Evolutionary conservation across 2,888 invertebrate species (phyloP), one percentile per base, ranked within the genome.

Genomic region (Nemotelus nigrinus): DNA sequence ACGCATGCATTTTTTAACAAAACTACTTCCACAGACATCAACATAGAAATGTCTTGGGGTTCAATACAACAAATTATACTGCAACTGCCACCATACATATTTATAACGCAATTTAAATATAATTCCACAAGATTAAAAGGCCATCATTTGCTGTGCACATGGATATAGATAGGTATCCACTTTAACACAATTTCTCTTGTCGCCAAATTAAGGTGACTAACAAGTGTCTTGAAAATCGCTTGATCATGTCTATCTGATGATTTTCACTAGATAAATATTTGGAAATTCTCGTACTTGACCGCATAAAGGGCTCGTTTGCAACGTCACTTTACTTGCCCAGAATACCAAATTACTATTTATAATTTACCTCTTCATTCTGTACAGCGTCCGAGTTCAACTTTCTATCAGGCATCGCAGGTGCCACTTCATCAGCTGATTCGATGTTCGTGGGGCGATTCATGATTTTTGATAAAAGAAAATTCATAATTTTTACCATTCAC

Each of bases 391-490:
- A 47, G 47, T 25, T 47, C 6, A 45, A 47, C 10, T 67, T 71
- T 6, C 39, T 53, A n/a, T 68, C 68, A 53, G n/a, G 57, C 44
- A 50, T 48, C 47, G 8, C 53, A 53, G 70, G 25, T 10, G 45
- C 76, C 64, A 79, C 78, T 80, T 78, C 78, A 72, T 81, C 81
- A 77, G 79, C 80, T 79, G 78, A 81, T 76, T 82, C 67, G 55
- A 82, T 81, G 82, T 85, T 86, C 76, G 82, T 83, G 60, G 86
- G 84, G 63, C 86, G 84, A 80, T 84, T 85, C 72, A 87, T 85
- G 39, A 87, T 80, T 82, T 85, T 86, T 10, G 86, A 83, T 81
- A 87, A 82, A 80, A 80, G 58, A 64, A 86, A 87, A 82, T 87
- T 85, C 87, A 87, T 87, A 75, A 67, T 68, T 77, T 64, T 60